These are phyloP conservation scores for Pantherophis alleghaniensis DNA, from an alignment of 2,797 vertebrate genomes.

Conservation along the genomic window DNA sequence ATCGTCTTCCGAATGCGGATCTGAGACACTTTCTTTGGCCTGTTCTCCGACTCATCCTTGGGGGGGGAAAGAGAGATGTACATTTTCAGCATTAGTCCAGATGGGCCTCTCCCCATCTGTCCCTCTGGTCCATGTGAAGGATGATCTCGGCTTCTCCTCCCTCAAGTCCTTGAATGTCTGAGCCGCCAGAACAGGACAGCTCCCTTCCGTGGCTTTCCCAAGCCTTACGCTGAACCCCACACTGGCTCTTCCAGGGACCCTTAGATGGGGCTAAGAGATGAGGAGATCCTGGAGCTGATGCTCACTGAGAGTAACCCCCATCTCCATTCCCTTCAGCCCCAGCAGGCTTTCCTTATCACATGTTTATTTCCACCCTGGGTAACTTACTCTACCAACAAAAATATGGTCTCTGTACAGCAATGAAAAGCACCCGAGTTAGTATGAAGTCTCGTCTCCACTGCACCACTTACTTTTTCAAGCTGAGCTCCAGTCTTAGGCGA, in stretches of 20 bases:
- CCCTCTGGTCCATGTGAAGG: not conserved
- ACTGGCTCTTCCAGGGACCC: not conserved
- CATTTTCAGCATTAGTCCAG: not conserved
- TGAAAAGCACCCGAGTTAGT: not conserved
- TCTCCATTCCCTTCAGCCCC: not conserved
- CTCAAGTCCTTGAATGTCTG: not conserved
- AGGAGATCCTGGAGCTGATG: not conserved
- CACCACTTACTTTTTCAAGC: slow-evolving; percentile 60
- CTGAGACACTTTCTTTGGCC: slow-evolving; percentile 89
- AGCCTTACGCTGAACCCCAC: not conserved
- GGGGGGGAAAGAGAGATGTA: slow-evolving; percentile 3
- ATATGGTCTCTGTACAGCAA: not conserved
- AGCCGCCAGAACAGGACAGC: not conserved
- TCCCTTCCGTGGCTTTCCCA: not conserved
- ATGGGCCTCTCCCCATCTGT: not conserved
- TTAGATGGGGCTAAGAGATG: not conserved
- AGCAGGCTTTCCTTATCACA: not conserved
- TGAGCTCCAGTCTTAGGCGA: slow-evolving; percentile 56
- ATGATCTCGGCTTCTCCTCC: not conserved
- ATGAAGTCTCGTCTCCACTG: not conserved
- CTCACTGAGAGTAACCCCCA: not conserved
- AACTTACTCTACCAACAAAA: not conserved
- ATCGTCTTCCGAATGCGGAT: slow-evolving; percentile 90
- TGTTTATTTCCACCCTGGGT: not conserved
- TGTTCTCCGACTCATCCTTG: slow-evolving; percentile 71